Percentiles rank a stretch among this genome's conserved stretches.
Conservation (phyloP, 2,797 vertebrate genomes). For the Potorous gilbertii region DNA sequence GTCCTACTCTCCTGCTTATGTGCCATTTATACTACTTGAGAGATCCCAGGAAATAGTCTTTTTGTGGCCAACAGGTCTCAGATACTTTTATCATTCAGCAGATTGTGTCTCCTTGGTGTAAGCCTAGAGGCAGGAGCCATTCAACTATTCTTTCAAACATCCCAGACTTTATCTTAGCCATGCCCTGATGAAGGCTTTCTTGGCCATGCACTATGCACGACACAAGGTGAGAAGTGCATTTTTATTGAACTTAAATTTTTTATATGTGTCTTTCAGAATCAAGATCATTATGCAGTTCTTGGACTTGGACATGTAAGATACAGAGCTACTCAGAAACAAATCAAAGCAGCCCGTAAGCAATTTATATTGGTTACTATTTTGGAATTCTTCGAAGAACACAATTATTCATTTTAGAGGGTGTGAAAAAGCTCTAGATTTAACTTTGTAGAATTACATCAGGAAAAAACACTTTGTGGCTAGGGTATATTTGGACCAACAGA, state of each 20-base stretch:
- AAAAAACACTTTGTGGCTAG: background rate
- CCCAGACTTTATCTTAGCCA: background rate
- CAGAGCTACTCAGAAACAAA: slow-evolving; percentile 97
- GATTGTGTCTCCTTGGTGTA: background rate
- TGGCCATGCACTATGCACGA: background rate
- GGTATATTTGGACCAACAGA: slow-evolving; percentile 29
- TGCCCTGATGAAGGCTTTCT: background rate
- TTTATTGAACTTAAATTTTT: slow-evolving; percentile 47
- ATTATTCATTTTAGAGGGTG: slow-evolving; percentile 42
- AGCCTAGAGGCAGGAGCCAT: background rate
- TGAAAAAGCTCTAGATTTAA: slow-evolving; percentile 20
- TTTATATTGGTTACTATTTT: slow-evolving; percentile 19
- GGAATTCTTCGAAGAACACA: slow-evolving; percentile 42
- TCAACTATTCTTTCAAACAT: background rate
- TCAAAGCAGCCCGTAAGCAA: slow-evolving; percentile 99
- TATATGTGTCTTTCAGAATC: slow-evolving; percentile 89
- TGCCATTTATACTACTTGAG: background rate
- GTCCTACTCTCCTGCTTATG: background rate
- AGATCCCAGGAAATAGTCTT: background rate
- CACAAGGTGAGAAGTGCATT: background rate
- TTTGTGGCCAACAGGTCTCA: background rate
- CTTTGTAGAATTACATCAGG: background rate
- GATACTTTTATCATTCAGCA: background rate
- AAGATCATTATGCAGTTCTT: slow-evolving; percentile 98
- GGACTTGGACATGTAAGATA: slow-evolving; percentile 93